Conservation (phyloP, 2,888 invertebrate species). For the Cabera pusaria region DNA sequence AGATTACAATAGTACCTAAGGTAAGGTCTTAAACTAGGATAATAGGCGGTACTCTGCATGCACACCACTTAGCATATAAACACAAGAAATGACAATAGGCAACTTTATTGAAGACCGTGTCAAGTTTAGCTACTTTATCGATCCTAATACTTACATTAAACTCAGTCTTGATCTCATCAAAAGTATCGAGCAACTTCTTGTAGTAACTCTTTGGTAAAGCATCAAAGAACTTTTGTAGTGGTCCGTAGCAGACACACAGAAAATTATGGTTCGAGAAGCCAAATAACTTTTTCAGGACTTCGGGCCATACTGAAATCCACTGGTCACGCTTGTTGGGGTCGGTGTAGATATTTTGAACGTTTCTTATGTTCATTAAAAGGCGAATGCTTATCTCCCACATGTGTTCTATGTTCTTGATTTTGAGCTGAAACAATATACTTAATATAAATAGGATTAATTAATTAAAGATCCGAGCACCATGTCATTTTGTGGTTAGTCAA, state of each 20-base stretch:
- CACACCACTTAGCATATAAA: no score
- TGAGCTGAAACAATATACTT: conserved; percentile 65
- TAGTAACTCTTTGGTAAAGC: conserved; percentile 82
- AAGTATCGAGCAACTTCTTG: conserved; percentile 75
- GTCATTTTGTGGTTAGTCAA: no score
- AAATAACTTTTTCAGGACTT: conserved; percentile 85
- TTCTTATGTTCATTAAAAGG: conserved; percentile 84
- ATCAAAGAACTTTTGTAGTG: conserved; percentile 84
- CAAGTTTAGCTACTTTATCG: no score
- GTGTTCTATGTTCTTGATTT: conserved; percentile 85
- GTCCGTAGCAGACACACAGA: conserved; percentile 85
- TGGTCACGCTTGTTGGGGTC: conserved; percentile 85
- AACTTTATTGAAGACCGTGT: no score
- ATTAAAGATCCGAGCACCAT: no score
- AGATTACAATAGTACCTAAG: no score
- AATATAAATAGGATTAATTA: no score
- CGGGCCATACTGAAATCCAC: conserved; percentile 84
- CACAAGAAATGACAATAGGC: no score
- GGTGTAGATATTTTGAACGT: conserved; percentile 86
- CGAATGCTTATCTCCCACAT: conserved; percentile 85
- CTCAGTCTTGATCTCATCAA: conserved; percentile 83
- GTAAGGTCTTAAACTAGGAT: no score
- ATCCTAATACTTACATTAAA: conserved; percentile 68
- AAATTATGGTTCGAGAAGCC: conserved; percentile 87
- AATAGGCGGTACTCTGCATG: no score